Conservation (phyloP, 2,888 invertebrate species). For the Dromius quadrimaculatus region DNA sequence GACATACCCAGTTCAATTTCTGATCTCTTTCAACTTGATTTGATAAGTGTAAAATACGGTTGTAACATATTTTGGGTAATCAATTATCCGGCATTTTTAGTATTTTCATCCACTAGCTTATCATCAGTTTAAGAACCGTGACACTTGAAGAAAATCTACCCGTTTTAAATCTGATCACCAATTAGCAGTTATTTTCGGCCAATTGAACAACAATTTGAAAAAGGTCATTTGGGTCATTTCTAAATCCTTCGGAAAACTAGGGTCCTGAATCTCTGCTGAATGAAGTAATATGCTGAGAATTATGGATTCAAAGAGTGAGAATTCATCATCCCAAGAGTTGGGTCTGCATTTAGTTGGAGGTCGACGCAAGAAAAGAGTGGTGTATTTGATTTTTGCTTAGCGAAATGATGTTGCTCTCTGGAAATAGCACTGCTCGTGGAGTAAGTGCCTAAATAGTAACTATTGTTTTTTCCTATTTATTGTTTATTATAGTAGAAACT, state of each 20-base stretch:
- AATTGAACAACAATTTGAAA: not conserved
- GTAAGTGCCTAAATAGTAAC: not conserved
- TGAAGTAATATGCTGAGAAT: not conserved
- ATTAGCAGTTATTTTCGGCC: not conserved
- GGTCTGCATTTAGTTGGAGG: not conserved
- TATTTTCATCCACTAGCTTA: not conserved
- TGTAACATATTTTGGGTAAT: not conserved
- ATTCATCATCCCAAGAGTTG: not conserved
- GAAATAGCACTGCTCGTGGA: not conserved
- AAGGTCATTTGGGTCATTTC: too few relatives aligned
- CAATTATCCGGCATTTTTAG: not conserved
- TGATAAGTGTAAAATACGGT: not conserved
- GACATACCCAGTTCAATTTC: slow-evolving; percentile 13
- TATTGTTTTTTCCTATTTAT: not conserved
- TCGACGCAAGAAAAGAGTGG: not conserved
- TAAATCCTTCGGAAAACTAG: too few relatives aligned
- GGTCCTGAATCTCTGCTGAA: not conserved
- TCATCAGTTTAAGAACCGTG: not conserved
- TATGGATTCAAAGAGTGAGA: not conserved
- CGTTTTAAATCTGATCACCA: not conserved
- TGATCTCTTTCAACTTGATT: not conserved
- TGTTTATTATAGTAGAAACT: not conserved
- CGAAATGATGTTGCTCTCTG: not conserved
- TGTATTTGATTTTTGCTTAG: slow-evolving; percentile 5
- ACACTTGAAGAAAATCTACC: not conserved